These are phyloP conservation scores for Halocaridina rubra DNA, from an alignment of 2,888 invertebrate genomes.

Conservation along the genomic window DNA sequence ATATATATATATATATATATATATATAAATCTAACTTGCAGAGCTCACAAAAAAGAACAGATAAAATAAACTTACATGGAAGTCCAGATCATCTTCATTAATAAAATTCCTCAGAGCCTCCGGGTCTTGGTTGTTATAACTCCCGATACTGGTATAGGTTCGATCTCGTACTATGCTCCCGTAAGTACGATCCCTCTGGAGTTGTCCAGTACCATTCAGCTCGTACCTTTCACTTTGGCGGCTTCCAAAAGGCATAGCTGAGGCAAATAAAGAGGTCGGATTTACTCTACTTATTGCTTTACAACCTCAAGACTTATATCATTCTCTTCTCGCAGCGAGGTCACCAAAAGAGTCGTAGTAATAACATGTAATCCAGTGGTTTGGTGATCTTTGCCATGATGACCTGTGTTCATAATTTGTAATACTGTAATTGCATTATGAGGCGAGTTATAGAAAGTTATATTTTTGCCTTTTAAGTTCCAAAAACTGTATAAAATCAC, in stretches of 20 bases:
- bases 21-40: not conserved
- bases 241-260: conserved; percentile 48
- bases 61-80: conserved; percentile 29
- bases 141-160: conserved; percentile 54
- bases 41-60: not conserved
- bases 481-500: too few relatives aligned
- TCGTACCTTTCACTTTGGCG: conserved; percentile 48
- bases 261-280: too few relatives aligned
- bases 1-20: not conserved
- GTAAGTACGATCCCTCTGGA: conserved; percentile 49
- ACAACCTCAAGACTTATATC: too few relatives aligned
- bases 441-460: too few relatives aligned
- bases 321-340: too few relatives aligned
- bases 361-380: not conserved
- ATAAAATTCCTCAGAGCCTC: conserved; percentile 54
- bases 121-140: conserved; percentile 38
- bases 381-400: not conserved
- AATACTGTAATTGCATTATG: too few relatives aligned
- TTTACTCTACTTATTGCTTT: too few relatives aligned
- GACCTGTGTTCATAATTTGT: not conserved
- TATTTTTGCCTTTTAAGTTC: too few relatives aligned
- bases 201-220: conserved; percentile 52
- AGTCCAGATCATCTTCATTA: conserved; percentile 49
- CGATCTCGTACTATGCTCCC: conserved; percentile 55
- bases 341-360: not conserved